These are phyloP conservation scores for Semibalanus balanoides DNA, from an alignment of 1,140 invertebrate genomes.

Conservation along the genomic window DNA sequence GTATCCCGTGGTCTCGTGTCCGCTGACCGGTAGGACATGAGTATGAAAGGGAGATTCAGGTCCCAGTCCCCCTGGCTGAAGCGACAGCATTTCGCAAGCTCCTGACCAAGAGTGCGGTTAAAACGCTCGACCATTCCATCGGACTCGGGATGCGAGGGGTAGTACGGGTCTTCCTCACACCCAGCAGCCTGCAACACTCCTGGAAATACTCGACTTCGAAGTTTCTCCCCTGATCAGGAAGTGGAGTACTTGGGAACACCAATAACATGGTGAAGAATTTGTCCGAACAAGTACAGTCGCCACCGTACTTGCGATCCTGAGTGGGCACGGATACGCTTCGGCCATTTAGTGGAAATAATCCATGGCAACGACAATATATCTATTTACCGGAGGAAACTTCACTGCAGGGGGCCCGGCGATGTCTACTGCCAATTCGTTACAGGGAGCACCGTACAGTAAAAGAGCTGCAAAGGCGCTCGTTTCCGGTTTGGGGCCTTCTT, in stretches of 20 bases:
- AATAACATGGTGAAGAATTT: neutral
- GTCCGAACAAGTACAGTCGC: no score
- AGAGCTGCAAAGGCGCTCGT: neutral
- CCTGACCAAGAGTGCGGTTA: neutral
- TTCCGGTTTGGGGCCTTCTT: neutral
- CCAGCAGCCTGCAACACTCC: neutral
- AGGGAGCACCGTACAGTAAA: neutral
- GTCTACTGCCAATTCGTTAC: constrained; percentile 1
- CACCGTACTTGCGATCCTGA: no score
- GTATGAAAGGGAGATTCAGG: neutral
- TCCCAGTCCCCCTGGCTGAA: neutral
- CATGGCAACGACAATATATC: no score
- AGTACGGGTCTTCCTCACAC: neutral
- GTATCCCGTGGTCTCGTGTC: neutral
- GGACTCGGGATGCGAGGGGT: neutral
- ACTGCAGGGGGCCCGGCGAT: neutral
- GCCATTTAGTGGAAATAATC: no score
- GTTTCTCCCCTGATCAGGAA: constrained; percentile 4
- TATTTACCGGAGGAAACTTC: no score
- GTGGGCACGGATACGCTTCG: no score
- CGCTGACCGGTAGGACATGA: neutral
- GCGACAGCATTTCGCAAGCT: neutral
- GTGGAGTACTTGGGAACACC: neutral
- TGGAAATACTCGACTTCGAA: neutral
- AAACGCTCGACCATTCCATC: neutral